Conservation (phyloP, 2,797 vertebrate genomes). For the Uromys caudimaculatus region DNA sequence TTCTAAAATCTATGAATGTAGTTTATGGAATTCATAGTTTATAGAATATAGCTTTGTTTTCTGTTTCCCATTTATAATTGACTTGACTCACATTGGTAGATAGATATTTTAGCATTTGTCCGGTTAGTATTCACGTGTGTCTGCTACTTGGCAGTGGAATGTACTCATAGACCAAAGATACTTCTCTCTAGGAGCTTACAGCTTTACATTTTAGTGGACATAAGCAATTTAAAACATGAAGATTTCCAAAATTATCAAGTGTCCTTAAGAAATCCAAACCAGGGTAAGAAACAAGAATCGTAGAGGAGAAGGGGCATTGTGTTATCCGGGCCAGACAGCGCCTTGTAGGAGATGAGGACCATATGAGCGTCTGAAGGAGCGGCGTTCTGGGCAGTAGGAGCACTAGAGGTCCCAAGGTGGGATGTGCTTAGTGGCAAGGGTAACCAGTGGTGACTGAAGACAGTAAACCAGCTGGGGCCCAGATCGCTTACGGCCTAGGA, state of each 20-base stretch:
- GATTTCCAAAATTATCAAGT: not conserved
- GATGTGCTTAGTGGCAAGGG: not conserved
- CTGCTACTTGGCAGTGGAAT: not conserved
- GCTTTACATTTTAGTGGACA: not conserved
- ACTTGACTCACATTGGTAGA: not conserved
- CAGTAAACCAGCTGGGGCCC: not conserved
- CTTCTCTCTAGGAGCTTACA: not conserved
- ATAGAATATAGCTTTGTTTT: conserved; percentile 6
- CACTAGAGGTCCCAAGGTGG: not conserved
- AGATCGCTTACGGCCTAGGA: not conserved
- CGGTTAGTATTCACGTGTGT: not conserved
- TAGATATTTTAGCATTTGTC: conserved; percentile 2
- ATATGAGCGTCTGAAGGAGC: not conserved
- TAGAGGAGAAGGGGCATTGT: not conserved
- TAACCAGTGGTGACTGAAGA: not conserved
- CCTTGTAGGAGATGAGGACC: not conserved
- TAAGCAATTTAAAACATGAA: not conserved
- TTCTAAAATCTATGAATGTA: not conserved
- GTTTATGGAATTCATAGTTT: conserved; percentile 5
- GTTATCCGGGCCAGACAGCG: not conserved
- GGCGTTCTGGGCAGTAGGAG: not conserved
- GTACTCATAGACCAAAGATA: not conserved
- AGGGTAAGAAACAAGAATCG: not conserved
- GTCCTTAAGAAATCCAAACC: conserved; percentile 17
- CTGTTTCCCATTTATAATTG: conserved; percentile 34